Evolutionary conservation across 2,797 vertebrate genomes (phyloP).

Genomic region (Acrossocheilus fasciatus): DNA sequence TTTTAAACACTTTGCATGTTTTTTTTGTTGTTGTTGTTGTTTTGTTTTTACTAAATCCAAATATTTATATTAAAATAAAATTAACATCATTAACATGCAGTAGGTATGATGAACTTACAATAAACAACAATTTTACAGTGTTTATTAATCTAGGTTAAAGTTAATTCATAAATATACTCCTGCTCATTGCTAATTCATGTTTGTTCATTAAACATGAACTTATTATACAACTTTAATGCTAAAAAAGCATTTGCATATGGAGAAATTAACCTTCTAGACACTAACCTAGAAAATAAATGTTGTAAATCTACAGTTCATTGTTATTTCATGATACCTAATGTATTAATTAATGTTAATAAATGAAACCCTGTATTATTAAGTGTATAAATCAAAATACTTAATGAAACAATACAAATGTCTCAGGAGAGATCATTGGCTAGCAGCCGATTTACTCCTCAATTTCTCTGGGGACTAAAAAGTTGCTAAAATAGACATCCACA

Average conservation of each 20-base stretch:
- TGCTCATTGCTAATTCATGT: background rate
- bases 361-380: background rate
- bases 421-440: background rate
- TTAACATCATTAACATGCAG: background rate
- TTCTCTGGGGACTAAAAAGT: background rate
- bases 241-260: background rate
- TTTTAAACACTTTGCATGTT: background rate
- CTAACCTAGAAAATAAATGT: slow-evolving; percentile 1
- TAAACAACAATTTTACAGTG: background rate
- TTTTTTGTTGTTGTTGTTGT: background rate
- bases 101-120: background rate
- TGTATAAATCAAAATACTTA: background rate
- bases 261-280: background rate
- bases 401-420: background rate
- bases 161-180: background rate
- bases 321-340: slow-evolving; percentile 1
- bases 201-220: background rate
- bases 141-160: background rate
- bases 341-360: background rate
- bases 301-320: background rate
- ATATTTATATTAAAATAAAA: background rate
- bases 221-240: background rate
- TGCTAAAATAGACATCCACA: background rate
- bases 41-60: background rate
- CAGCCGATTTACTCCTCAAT: background rate